Evolutionary conservation across 2,113 vertebrate genomes (phyloP), one percentile per base, ranked within the genome.

Genomic region (Setophaga petechia): DNA sequence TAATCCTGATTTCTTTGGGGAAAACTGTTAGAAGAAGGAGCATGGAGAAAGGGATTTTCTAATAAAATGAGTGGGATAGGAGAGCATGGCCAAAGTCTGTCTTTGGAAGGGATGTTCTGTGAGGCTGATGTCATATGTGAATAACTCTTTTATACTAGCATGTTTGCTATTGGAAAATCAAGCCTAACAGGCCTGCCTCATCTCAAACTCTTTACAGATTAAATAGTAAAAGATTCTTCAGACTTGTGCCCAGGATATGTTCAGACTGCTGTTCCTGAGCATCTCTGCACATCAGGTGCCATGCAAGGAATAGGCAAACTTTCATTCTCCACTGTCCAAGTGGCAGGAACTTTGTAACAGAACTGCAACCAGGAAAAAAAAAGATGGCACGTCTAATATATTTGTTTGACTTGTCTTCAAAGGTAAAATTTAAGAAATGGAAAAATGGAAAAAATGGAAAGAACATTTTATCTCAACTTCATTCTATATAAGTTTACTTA

Each of bases 1-100:
- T 94, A 94, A 95, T 95, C 57, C 61, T 67, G 37, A 89, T 96
- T 96, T 97, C 83, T 76, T 89, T 74, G 30, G 63, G 41, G 87
- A 77, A 59, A 41, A 39, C 1, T 58, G 3, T 8, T 58, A 39
- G 20, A 39, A 66, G 10, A 19, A 17, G 13, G 8, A 61, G 16
- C 63, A 79, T 35, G 25, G 20, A 80, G 58, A 68, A 74, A 65
- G 12, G 46, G 9, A 66, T 80, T 85, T 44, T 67, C 43, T 35
- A 22, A 33, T 35, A 59, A 75, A 82, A 52, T 12, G 7, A 39
- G 8, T 4, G 13, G 12, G 83, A 18, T 18, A 39, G 21, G 11
- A 73, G 11, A 88, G 20, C 12, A 27, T 6, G 3, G 7, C 6
- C 39, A 33, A 8, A 24, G 14, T 12, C 4, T 57, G n/a, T 77